A percentile compares a stretch with the other conserved stretches of the same genome.
Evolutionary conservation across 2,113 vertebrate species (phyloP).

Genomic region (Tyto alba): DNA sequence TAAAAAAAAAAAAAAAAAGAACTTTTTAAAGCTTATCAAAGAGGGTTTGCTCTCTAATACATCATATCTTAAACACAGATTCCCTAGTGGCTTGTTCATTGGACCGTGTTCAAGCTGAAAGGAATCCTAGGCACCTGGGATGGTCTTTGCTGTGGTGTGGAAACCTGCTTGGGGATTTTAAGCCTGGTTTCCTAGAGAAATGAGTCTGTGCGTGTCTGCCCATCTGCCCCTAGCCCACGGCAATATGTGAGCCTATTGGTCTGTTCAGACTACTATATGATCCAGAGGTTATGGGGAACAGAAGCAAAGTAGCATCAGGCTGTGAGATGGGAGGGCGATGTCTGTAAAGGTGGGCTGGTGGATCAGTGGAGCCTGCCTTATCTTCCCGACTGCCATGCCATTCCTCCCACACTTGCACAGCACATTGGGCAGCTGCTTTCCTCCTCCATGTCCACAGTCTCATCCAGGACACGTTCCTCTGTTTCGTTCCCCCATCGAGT

Average conservation of each 20-base stretch:
- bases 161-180: conserved; percentile 37
- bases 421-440: not conserved
- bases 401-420: not conserved
- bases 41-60: not conserved
- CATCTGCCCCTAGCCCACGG: not conserved
- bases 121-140: not conserved
- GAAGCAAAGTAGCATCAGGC: not conserved
- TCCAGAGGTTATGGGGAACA: not conserved
- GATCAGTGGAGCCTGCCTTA: not conserved
- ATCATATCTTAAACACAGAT: not conserved
- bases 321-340: not conserved
- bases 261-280: not conserved
- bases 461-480: not conserved
- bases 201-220: not conserved
- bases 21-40: conserved; percentile 9
- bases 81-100: conserved; percentile 3
- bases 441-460: not conserved
- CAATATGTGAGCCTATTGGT: not conserved
- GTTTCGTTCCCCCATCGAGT: not conserved
- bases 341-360: not conserved
- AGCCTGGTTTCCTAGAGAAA: not conserved
- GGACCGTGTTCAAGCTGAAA: not conserved
- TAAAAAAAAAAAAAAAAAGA: not conserved
- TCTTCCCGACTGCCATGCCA: not conserved
- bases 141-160: not conserved